Evolutionary conservation across 1,140 invertebrate genomes (phyloP), one percentile per base, ranked within the genome.

Genomic region (Bombus balteatus): DNA sequence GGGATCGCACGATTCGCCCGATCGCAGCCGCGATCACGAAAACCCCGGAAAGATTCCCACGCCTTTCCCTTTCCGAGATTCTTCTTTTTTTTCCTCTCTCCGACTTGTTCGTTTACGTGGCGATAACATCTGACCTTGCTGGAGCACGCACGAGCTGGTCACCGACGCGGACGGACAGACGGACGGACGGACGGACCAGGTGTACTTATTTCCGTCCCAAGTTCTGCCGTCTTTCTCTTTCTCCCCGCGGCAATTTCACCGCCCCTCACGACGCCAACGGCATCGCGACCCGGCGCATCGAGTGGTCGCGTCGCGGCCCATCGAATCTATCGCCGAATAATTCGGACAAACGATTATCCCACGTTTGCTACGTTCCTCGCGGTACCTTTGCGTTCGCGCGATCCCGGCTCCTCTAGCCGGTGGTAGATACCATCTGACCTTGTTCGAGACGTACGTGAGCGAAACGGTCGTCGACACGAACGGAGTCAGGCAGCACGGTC

Each of bases 111-210:
- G 89, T 86, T 91, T 89, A 88, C 65, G 73, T 65, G 73, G 57
- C 77, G 93, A 94, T 94, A 93, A 90, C 86, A 94, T 94, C 92
- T 91, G 88, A 92, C 92, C 93, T 93, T 92, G 91, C 92, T 90
- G 59, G 85, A 87, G 86, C 82, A 83, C 83, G 71, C 87, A 79
- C 76, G 72, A 59, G 25, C 34, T 78, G 87, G 80, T 87, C 83
- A 87, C 82, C 77, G 82, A 75, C 70, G 79, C 66, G 70, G 71
- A 37, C 65, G 65, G 34, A 73, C 88, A 0, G 47, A 47, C 47
- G 13, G 80, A 75, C 70, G 75, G 59, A 37, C 47, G 47, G 43
- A 18, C 65, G 43, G n/a, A 73, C 88, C 75, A 90, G 89, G 89
- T 89, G 88, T 88, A 86, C 70, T 65, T 66, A 70, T 78, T 90